Evolutionary conservation across 2,888 invertebrate genomes (phyloP), one percentile per base, ranked within the genome.

Genomic region (Hydraecia micacea): DNA sequence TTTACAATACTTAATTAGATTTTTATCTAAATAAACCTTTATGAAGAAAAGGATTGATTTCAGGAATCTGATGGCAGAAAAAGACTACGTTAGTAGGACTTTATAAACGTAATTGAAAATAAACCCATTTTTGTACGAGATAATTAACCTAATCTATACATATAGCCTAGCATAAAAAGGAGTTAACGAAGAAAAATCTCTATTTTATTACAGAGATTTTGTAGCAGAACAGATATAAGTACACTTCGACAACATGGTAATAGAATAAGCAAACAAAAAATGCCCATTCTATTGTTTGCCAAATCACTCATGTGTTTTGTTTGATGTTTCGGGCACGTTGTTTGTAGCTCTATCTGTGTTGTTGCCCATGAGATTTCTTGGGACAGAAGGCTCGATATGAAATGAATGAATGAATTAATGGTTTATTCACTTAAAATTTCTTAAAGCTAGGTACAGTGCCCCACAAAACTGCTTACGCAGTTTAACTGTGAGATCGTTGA

Each of bases 221-320:
- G 25, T 46, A 46, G 4, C 18, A 58, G 5, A 46, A 85, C n/a
- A 32, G 13, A 73, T 65, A 49, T 76, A 28, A 46, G 42, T 58
- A 77, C 9, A 65, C n/a, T 32, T 49, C 32, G 32, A 36, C 28
- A 80, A 69, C 42, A 84, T 46, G 71, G 52, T 85, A 80, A 66
- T 67, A 67, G 39, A 74, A 66, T 69, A 65, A 66, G 36, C 66
- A 65, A 67, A 86, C 82, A 82, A 86, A 82, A 68, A 69, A 81
- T 75, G 36, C 32, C 55, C 55, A 63, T 81, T 74, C 42, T 39
- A 60, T 69, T 85, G 74, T 81, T 81, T 81, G 68, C 52, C 32
- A 81, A 81, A 81, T 81, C 73, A 63, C 66, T 81, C 73, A 49
- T 49, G 58, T 65, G 52, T 73, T 49, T 85, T 63, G 60, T 82